These are phyloP conservation scores for Callitettix versicolor DNA, from an alignment of 1,140 invertebrate genomes.

Conservation along the genomic window DNA sequence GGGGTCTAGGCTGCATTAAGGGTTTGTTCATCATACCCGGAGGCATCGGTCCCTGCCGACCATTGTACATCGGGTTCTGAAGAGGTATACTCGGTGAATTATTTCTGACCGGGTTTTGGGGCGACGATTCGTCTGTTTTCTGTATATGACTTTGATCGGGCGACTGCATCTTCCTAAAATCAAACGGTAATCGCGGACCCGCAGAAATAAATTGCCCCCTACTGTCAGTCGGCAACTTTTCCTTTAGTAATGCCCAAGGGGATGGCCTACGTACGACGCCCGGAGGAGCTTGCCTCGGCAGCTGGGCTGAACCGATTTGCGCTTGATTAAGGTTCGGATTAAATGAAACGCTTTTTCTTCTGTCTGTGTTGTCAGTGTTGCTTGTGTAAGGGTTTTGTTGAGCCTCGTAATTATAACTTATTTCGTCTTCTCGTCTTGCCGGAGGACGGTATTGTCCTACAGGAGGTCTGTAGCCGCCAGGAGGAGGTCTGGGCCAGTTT, in stretches of 20 bases:
- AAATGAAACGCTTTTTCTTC: neutral
- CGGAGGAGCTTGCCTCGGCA: neutral
- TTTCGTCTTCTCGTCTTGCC: neutral
- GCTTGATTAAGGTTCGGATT: neutral
- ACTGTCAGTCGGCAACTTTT: conserved; percentile 12
- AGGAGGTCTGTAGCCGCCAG: neutral
- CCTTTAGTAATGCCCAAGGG: conserved; percentile 17
- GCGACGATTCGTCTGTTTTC: neutral
- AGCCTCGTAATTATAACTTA: neutral
- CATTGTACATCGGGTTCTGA: neutral
- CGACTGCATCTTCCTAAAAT: neutral
- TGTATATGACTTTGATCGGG: neutral
- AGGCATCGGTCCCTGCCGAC: neutral
- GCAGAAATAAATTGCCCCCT: conserved; percentile 5
- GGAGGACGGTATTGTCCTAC: neutral
- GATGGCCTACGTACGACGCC: conserved; percentile 12
- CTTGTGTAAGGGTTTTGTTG: neutral
- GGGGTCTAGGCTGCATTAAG: conserved; percentile 1
- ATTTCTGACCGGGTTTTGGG: neutral
- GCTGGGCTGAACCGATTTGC: neutral
- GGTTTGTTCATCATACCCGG: neutral
- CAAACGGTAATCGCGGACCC: conserved; percentile 1
- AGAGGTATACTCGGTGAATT: neutral
- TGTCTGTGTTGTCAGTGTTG: conserved; percentile 2
- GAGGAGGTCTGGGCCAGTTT: conserved; percentile 4